Evolutionary conservation across 2,797 vertebrate genomes (phyloP), one percentile per base, ranked within the genome.

Genomic region (Xenops minutus): DNA sequence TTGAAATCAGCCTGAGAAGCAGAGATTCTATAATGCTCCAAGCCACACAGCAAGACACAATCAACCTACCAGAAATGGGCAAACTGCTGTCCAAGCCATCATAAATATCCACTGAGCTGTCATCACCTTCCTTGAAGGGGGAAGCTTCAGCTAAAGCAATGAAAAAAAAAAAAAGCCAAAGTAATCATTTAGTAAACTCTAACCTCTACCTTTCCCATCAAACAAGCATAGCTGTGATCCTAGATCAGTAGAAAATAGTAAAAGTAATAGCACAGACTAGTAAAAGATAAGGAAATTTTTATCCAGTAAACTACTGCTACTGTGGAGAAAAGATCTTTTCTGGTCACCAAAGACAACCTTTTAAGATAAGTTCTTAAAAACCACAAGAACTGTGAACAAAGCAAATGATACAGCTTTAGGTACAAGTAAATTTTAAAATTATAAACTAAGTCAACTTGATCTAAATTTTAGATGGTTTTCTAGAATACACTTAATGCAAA

Each of bases 71-170:
- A 97, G 98, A 76, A 97, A 90, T 77, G 24, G 68, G 51, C 86
- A 90, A 76, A 86, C 93, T 83, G 85, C 48, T 96, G 81, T 99
- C 99, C 97, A 99, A 97, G 41, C 98, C 99, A 92, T 98, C 99
- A 15, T 99, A 99, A 97, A 99, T 99, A 97, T 99, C 99, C 97
- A 99, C 97, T 10, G 99, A 99, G 72, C 99, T 98, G 94, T 99
- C 99, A 92, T 97, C 97, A 82, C 89, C 94, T 91, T 96, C 97
- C 90, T 94, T 97, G 89, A 97, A 96, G 75, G 98, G 97, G 63
- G 98, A 98, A 72, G 95, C 98, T 99, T 97, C 55, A 95, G 95
- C 75, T 93, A 83, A 68, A 63, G 46, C 36, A 69, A 46, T 24
- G 63, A 74, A 88, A 87, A 71, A 85, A 3, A 3, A 23, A 30